Conservation (phyloP, 2,888 invertebrate species). For the Argynnis bischoffii region DNA sequence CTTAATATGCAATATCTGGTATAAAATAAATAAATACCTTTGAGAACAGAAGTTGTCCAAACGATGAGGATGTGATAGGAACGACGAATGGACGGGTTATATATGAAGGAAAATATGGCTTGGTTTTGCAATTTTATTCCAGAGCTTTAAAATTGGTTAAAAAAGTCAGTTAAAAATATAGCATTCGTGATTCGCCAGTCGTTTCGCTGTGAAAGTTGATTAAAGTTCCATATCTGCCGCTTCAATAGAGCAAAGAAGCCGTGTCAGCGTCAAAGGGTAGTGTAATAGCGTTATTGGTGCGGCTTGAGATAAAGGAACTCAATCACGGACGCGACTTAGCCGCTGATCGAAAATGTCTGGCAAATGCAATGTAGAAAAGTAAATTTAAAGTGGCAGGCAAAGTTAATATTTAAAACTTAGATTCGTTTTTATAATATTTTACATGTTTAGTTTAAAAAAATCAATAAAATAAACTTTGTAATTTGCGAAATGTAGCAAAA, state of each 20-base stretch:
- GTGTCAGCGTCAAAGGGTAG: slow-evolving; percentile 27
- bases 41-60: no score
- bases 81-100: no score
- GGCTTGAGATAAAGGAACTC: slow-evolving; percentile 29
- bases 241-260: slow-evolving; percentile 27
- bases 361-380: slow-evolving; percentile 4
- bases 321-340: slow-evolving; percentile 24
- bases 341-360: slow-evolving; percentile 16
- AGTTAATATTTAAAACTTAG: no score
- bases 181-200: slow-evolving; percentile 7
- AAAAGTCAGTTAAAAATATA: not conserved
- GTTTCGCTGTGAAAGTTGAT: slow-evolving; percentile 29
- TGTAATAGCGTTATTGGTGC: slow-evolving; percentile 27
- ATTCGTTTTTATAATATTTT: no score
- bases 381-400: not conserved
- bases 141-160: not conserved
- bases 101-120: not conserved
- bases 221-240: slow-evolving; percentile 31
- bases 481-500: no score
- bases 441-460: no score
- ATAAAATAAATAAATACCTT: no score
- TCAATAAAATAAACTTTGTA: no score
- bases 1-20: no score
- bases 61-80: no score
- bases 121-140: not conserved